phyloP scores from a whole-genome alignment of 1,140 invertebrate genomes.

The Calycopis cecrops region DNA sequence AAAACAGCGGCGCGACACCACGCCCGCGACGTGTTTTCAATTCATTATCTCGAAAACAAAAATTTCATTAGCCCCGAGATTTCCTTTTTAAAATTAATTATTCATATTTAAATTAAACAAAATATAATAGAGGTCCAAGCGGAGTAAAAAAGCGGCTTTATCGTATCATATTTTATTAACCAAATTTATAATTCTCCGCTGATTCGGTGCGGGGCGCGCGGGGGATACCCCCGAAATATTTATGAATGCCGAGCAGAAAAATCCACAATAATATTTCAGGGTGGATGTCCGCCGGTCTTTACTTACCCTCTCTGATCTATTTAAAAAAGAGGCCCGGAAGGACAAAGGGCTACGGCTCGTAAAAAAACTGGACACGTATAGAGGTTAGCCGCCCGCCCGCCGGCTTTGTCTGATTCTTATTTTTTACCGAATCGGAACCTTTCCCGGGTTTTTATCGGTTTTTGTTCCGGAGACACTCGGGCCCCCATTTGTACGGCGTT shows the following conservation, averaged over 20 bases:
- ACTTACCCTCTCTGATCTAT: constrained; percentile 70
- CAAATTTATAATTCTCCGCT: constrained; percentile 71
- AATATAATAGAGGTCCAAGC: constrained; percentile 70
- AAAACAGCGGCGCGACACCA: constrained; percentile 52
- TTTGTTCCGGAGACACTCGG: constrained; percentile 68
- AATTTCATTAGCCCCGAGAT: constrained; percentile 72
- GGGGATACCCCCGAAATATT: constrained; percentile 57
- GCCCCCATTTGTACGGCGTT: constrained; percentile 45
- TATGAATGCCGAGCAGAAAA: constrained; percentile 71
- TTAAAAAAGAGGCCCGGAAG: constrained; percentile 72
- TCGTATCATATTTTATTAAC: constrained; percentile 74
- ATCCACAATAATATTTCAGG: constrained; percentile 74
- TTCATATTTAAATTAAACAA: constrained; percentile 75
- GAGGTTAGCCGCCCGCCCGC: constrained; percentile 48
- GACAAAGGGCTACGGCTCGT: constrained; percentile 68
- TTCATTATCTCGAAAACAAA: constrained; percentile 75
- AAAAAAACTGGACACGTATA: constrained; percentile 71
- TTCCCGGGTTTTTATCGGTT: constrained; percentile 69
- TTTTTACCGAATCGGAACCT: constrained; percentile 71
- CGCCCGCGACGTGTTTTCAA: constrained; percentile 68
- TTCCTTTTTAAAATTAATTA: constrained; percentile 74
- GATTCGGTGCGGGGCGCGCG: constrained; percentile 43
- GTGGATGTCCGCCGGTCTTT: constrained; percentile 62
- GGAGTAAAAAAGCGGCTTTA: constrained; percentile 66
- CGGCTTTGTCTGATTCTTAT: constrained; percentile 72